phyloP scores from a whole-genome alignment of 2,888 invertebrate genomes.

The Dorcus hopei region DNA sequence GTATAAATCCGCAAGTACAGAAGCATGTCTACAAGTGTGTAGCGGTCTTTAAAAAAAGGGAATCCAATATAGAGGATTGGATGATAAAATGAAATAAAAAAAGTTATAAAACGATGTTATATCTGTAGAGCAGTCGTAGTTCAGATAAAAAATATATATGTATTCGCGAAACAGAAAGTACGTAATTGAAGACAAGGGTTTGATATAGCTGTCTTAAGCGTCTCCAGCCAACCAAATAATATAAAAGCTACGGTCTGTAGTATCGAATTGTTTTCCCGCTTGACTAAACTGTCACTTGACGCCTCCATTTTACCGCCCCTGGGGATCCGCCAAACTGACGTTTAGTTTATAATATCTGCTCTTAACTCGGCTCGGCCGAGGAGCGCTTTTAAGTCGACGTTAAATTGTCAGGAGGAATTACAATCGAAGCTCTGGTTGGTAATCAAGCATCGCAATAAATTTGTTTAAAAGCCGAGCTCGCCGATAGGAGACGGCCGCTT shows the following conservation, averaged over 20 bases:
- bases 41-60: conserved; percentile 13
- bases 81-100: conserved; percentile 30
- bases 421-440: background rate
- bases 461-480: background rate
- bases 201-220: conserved; percentile 20
- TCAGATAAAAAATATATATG: conserved; percentile 22
- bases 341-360: conserved; percentile 2
- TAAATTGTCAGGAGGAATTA: background rate
- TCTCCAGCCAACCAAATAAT: conserved; percentile 19
- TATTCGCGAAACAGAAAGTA: conserved; percentile 26
- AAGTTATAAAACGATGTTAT: conserved; percentile 29
- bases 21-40: background rate
- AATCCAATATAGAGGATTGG: conserved; percentile 32
- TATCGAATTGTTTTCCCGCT: conserved; percentile 18
- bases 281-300: conserved; percentile 16
- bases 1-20: no score
- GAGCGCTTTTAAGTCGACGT: background rate
- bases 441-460: background rate
- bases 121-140: conserved; percentile 13
- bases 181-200: conserved; percentile 26
- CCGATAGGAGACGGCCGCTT: conserved; percentile 1
- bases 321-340: conserved; percentile 12
- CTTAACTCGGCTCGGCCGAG: background rate
- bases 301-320: conserved; percentile 12
- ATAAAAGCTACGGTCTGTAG: conserved; percentile 14